phyloP scores from a whole-genome alignment of 1,140 invertebrate genomes.

The Drosophila auraria region DNA sequence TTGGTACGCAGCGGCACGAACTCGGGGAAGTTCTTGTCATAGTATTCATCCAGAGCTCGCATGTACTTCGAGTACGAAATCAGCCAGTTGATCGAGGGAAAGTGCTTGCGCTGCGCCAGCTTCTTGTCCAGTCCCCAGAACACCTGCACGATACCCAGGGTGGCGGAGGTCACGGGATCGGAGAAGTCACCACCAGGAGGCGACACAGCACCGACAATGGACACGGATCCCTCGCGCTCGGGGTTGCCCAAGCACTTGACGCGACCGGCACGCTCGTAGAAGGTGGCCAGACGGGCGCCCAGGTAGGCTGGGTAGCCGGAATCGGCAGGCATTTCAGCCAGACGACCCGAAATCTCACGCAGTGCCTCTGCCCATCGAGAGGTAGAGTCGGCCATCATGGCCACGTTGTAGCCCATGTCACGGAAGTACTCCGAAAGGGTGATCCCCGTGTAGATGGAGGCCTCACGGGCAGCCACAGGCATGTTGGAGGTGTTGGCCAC shows the following conservation, averaged over 20 bases:
- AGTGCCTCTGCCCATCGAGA: slow-evolving; percentile 99
- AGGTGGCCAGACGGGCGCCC: slow-evolving; percentile 98
- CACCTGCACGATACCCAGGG: slow-evolving; percentile 99
- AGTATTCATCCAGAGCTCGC: slow-evolving; percentile 98
- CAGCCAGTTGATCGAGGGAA: slow-evolving; percentile 99
- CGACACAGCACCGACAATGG: slow-evolving; percentile 99
- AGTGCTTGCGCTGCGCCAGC: slow-evolving; percentile 99
- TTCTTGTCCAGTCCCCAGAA: slow-evolving; percentile 99
- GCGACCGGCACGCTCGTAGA: slow-evolving; percentile 99
- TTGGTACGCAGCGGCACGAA: slow-evolving; percentile 97
- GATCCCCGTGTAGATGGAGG: slow-evolving; percentile 99
- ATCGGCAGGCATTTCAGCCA: slow-evolving; percentile 99
- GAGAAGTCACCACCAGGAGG: slow-evolving; percentile 99
- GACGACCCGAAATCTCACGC: slow-evolving; percentile 99
- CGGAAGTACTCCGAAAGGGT: slow-evolving; percentile 99
- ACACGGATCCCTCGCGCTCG: slow-evolving; percentile 98
- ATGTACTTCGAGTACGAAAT: slow-evolving; percentile 99
- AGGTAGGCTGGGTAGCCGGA: slow-evolving; percentile 99
- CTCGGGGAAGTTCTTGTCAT: slow-evolving; percentile 99
- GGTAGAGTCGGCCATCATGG: slow-evolving; percentile 99
- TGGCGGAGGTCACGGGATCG: slow-evolving; percentile 99
- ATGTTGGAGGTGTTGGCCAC: slow-evolving; percentile 99
- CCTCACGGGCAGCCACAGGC: slow-evolving; percentile 99
- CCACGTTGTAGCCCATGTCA: slow-evolving; percentile 99
- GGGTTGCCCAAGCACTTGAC: slow-evolving; percentile 99